A percentile compares a stretch with the other conserved stretches of the same genome.
phyloP scores from a whole-genome alignment of 2,113 vertebrate species.

The Ibidorhyncha struthersii region DNA sequence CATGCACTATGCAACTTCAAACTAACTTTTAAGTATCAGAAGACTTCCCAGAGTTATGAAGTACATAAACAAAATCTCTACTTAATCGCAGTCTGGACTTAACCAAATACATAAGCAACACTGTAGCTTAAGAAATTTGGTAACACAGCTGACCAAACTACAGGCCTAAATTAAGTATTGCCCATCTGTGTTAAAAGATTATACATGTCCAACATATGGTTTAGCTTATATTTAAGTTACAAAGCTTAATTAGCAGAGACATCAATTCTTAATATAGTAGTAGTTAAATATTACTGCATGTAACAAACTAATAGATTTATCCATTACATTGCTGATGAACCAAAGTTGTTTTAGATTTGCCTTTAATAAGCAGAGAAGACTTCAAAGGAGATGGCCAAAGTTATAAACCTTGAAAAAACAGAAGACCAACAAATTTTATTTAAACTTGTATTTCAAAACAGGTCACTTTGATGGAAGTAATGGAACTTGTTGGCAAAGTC shows the following conservation, averaged over 20 bases:
- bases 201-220: background rate
- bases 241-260: background rate
- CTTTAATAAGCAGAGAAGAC: background rate
- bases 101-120: background rate
- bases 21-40: background rate
- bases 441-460: background rate
- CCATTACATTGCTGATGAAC: background rate
- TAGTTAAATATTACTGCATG: background rate
- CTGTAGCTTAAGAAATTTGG: accelerated
- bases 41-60: background rate
- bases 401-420: background rate
- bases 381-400: background rate
- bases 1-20: background rate
- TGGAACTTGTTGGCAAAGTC: background rate
- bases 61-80: background rate
- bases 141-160: background rate
- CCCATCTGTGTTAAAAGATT: background rate
- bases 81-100: background rate
- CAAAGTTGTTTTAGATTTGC: background rate
- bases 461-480: background rate
- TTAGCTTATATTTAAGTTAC: background rate
- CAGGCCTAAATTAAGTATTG: background rate
- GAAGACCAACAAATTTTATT: background rate
- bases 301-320: background rate
- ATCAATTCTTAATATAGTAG: background rate